phyloP scores from a whole-genome alignment of 1,140 invertebrate species.

The Brachionus asplanchnoidis region DNA sequence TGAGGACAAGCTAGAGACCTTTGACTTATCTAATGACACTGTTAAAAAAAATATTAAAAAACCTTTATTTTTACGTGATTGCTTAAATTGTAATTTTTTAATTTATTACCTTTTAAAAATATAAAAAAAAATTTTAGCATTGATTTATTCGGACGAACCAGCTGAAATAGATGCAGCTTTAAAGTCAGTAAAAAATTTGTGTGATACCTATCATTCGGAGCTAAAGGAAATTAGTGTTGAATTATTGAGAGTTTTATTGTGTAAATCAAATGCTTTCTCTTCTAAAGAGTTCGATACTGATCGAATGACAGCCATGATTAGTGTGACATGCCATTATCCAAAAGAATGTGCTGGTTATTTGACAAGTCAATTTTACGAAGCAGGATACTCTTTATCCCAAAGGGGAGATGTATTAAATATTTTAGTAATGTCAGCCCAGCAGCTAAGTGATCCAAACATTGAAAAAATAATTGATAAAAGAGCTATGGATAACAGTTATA shows the following conservation, averaged over 20 bases:
- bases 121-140: neutral
- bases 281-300: neutral
- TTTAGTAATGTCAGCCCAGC: neutral
- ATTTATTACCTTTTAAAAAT: neutral
- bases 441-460: neutral
- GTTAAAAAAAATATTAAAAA: neutral
- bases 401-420: neutral
- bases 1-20: neutral
- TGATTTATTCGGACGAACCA: slow-evolving; percentile 4
- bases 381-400: neutral
- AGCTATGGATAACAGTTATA: neutral
- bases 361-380: slow-evolving; percentile 9
- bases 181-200: neutral
- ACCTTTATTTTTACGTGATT: slow-evolving; percentile 19
- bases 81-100: neutral
- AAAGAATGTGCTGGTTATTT: slow-evolving; percentile 12
- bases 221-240: slow-evolving; percentile 12
- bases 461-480: neutral
- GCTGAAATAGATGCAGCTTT: neutral
- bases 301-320: neutral
- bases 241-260: neutral
- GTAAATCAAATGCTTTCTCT: slow-evolving; percentile 15
- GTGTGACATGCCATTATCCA: slow-evolving; percentile 8
- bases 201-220: slow-evolving; percentile 15
- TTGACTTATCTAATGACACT: slow-evolving; percentile 11